These are phyloP conservation scores for Prenolepis imparis DNA, from an alignment of 2,888 invertebrate species.

Conservation along the genomic window DNA sequence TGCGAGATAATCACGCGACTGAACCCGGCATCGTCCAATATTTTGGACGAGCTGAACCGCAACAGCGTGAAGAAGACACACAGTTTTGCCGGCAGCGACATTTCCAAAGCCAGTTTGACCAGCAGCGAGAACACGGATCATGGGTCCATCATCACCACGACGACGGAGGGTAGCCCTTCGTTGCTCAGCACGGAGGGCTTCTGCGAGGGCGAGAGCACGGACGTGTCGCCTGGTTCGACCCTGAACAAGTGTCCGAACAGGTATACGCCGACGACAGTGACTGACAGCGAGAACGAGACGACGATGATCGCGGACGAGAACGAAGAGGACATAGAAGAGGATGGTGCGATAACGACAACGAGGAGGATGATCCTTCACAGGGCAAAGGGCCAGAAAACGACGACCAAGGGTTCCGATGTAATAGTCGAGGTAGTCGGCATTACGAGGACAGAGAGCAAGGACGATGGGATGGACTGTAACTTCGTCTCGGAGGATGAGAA, in stretches of 20 bases:
- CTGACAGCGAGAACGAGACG: conserved; percentile 79
- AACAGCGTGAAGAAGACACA: conserved; percentile 81
- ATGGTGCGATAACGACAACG: conserved; percentile 42
- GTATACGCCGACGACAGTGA: conserved; percentile 76
- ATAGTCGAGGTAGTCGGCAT: conserved; percentile 67
- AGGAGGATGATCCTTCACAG: conserved; percentile 58
- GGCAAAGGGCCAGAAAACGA: conserved; percentile 55
- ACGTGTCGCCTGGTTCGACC: conserved; percentile 83
- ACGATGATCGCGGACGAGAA: conserved; percentile 67
- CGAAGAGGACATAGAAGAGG: conserved; percentile 62
- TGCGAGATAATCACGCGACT: conserved; percentile 83
- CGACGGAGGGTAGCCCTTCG: conserved; percentile 86
- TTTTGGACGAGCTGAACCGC: conserved; percentile 66
- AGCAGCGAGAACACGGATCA: conserved; percentile 89
- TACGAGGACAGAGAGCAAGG: conserved; percentile 82
- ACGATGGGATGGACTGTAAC: conserved; percentile 85
- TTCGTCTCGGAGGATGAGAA: conserved; percentile 82
- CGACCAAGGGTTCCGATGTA: conserved; percentile 18
- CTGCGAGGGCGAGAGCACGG: conserved; percentile 85
- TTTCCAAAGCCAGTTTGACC: conserved; percentile 88
- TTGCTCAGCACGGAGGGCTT: conserved; percentile 84
- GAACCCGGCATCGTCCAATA: conserved; percentile 64
- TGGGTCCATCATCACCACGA: conserved; percentile 90
- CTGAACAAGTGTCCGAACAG: conserved; percentile 80
- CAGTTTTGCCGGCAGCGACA: conserved; percentile 84